Base-by-base conservation (phyloP, 2,888 invertebrate genomes). In the Spisula subtruncata region DNA sequence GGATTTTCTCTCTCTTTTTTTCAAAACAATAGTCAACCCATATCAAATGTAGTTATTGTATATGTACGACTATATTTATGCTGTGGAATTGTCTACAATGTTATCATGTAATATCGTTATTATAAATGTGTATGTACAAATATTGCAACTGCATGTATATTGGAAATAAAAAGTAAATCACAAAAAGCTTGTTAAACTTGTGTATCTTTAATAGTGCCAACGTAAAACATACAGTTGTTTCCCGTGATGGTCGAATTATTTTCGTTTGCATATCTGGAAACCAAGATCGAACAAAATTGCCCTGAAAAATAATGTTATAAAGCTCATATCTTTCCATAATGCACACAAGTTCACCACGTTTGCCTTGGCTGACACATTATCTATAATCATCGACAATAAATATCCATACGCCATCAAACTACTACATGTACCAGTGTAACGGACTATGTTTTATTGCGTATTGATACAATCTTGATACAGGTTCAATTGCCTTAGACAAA, bases 371-470 rank as follows among this genome's bases (percentile, higher is more conserved):
- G 60, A 66, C 60, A 66, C 25, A 25, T 66, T 66, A 66, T 66
- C 60, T 66, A 66, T 66, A 66, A 66, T n/a, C 60, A 66, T 66
- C 60, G 25, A 25, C 60, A 66, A 66, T 66, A 25, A n/a, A 66
- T 66, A 66, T 66, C n/a, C 60, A 66, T 66, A 66, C 60, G 60
- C 60, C 25, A 66, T 66, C 25, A 66, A 66, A 66, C 8, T 66
- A 25, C 60, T 66, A n/a, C n/a, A n/a, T n/a, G n/a, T n/a, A 66
- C 25, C 60, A 20, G 25, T 66, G 75, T 75, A 25, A 32, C 32
- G 75, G 29, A 32, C 32, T 32, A 29, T 32, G 35, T 75, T 75
- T 75, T 32, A 32, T 75, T 35, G 75, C 75, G 75, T 35, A 75
- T 75, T 75, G 75, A 75, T 75, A 32, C 5, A 32, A 75, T 75